Evolutionary conservation across 2,888 invertebrate genomes (phyloP), one percentile per base, ranked within the genome.

Genomic region (Mimumesa dahlbomi): DNA sequence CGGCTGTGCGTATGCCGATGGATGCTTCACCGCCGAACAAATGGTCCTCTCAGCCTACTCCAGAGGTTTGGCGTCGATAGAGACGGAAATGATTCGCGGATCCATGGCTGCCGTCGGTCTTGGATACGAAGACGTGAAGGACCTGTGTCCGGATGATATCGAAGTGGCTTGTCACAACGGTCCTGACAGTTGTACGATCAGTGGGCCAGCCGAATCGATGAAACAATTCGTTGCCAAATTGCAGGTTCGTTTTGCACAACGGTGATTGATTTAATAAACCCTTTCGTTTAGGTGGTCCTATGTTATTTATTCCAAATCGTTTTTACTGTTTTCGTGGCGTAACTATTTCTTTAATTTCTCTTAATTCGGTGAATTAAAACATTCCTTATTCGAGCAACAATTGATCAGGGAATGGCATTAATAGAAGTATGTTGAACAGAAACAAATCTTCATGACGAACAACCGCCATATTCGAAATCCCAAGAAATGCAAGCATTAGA

Each of bases 1-100:
- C 4, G 97, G 96, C 0, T 98, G 98, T 89, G 97, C 96, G 0
- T 98, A 98, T 90, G 97, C 97, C 1, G 98, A 98, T 88, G 97
- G 96, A 0, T 95, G 96, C 77, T 92, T 98, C 78, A 96, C 96
- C 0, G 83, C 86, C 0, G 88, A 88, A 29, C 85, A 89, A 64
- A 87, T 85, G 86, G 59, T 89, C 0, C 73, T 88, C 0, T 54
- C 84, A 1, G 84, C 88, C 0, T 87, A 87, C 49, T 85, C 79
- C 0, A 80, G 88, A 50, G 88, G 88, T 42, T 25, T 83, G 2
- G 86, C 85, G 0, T 87, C 86, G 0, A 70, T 85, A 13, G 87
- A 88, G 58, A 79, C 84, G 0, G 68, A 82, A 31, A 52, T 85
- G 53, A 93, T 95, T 73, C 91, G 90, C 58, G 96, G 96, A 49